These are phyloP conservation scores for Cebus imitator DNA, from an alignment of 2,113 vertebrate genomes.

Conservation along the genomic window DNA sequence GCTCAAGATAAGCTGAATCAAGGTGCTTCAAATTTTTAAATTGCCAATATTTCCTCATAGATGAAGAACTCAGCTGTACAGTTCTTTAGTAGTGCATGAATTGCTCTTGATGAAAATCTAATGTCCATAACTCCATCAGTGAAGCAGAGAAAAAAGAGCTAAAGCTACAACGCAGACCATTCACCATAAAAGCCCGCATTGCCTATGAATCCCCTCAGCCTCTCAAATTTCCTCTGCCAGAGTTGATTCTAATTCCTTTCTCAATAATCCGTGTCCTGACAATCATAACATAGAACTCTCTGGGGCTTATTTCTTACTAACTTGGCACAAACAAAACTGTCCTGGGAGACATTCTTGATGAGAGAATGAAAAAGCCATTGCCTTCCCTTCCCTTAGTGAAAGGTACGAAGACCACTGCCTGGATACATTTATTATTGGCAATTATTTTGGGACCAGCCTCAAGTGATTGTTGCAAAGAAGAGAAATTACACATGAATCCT, in stretches of 20 bases:
- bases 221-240: conserved; percentile 35
- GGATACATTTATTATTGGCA: not conserved
- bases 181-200: conserved; percentile 43
- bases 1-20: not conserved
- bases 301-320: not conserved
- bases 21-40: not conserved
- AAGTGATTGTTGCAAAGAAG: conserved; percentile 32
- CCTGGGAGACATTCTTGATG: conserved; percentile 8
- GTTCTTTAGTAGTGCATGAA: not conserved
- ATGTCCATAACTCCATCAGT: not conserved
- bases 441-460: conserved; percentile 47
- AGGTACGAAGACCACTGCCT: not conserved
- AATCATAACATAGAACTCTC: conserved; percentile 48
- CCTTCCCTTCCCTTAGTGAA: conserved; percentile 29
- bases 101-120: conserved; percentile 37
- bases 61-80: not conserved
- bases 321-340: conserved; percentile 17
- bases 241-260: conserved; percentile 58
- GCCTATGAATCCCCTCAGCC: not conserved
- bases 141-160: not conserved
- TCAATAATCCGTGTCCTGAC: conserved; percentile 51
- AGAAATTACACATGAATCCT: conserved; percentile 20
- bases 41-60: not conserved
- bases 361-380: conserved; percentile 44
- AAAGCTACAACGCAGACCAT: not conserved